These are phyloP conservation scores for Malurus melanocephalus DNA, from an alignment of 2,113 vertebrate genomes.

Conservation along the genomic window DNA sequence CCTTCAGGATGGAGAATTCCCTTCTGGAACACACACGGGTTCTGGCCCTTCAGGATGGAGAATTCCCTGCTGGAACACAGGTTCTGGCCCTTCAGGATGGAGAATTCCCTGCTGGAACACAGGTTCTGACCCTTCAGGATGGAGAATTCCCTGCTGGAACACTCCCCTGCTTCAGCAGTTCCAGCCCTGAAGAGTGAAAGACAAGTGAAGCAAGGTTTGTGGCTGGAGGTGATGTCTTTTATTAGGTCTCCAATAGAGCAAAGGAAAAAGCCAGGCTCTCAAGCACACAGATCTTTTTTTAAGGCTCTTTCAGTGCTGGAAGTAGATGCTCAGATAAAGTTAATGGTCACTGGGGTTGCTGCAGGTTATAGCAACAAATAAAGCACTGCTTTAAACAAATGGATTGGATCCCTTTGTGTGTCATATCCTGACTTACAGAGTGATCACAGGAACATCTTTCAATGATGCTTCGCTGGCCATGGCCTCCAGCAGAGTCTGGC, in stretches of 20 bases:
- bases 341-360: conserved; percentile 3
- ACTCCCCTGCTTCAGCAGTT: not conserved
- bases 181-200: not conserved
- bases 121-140: not conserved
- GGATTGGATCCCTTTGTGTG: not conserved
- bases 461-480: not conserved
- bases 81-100: not conserved
- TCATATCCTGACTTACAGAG: not conserved
- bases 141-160: not conserved
- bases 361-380: not conserved
- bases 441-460: not conserved
- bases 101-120: not conserved
- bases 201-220: not conserved
- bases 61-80: too few relatives aligned
- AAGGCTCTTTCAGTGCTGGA: not conserved
- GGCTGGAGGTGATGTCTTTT: not conserved
- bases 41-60: not conserved
- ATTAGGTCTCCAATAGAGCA: not conserved
- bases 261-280: not conserved
- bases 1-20: not conserved
- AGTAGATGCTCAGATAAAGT: conserved; percentile 36
- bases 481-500: not conserved
- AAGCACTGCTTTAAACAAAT: not conserved
- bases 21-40: rapidly evolving
- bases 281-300: not conserved